Conservation (phyloP, 2,113 vertebrate species). For the Raphicerus campestris region DNA sequence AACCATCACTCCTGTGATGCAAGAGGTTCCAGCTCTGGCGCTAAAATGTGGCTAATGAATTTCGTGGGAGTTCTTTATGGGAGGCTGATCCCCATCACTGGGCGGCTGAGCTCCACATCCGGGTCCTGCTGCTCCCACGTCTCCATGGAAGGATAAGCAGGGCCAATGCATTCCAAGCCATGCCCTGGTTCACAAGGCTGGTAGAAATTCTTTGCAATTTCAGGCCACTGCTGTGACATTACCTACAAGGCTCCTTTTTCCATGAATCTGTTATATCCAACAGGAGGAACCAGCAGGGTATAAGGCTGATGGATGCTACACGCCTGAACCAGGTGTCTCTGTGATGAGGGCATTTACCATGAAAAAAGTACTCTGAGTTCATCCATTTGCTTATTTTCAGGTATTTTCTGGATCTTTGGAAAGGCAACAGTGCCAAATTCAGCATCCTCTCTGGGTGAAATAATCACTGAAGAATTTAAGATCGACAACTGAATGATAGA, state of each 20-base stretch:
- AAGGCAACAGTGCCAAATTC: not conserved
- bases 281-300: slow-evolving; percentile 1
- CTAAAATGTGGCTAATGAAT: slow-evolving; percentile 6
- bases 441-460: not conserved
- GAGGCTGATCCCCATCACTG: not conserved
- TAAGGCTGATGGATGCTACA: not conserved
- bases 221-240: slow-evolving; percentile 63
- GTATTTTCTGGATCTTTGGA: not conserved
- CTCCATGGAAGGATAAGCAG: slow-evolving; percentile 36
- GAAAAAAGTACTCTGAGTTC: not conserved
- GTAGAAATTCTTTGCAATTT: slow-evolving; percentile 57
- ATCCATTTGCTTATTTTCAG: not conserved
- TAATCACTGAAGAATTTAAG: not conserved
- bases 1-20: not conserved
- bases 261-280: slow-evolving; percentile 56
- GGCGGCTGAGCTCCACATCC: slow-evolving; percentile 3
- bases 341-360: not conserved
- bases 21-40: not conserved
- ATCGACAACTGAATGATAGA: not conserved
- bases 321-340: not conserved
- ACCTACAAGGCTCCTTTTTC: slow-evolving; percentile 28
- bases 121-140: not conserved
- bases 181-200: slow-evolving; percentile 53
- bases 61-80: slow-evolving; percentile 39
- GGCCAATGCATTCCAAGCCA: slow-evolving; percentile 48